phyloP scores from a whole-genome alignment of 2,797 vertebrate genomes.

The Pygocentrus nattereri region DNA sequence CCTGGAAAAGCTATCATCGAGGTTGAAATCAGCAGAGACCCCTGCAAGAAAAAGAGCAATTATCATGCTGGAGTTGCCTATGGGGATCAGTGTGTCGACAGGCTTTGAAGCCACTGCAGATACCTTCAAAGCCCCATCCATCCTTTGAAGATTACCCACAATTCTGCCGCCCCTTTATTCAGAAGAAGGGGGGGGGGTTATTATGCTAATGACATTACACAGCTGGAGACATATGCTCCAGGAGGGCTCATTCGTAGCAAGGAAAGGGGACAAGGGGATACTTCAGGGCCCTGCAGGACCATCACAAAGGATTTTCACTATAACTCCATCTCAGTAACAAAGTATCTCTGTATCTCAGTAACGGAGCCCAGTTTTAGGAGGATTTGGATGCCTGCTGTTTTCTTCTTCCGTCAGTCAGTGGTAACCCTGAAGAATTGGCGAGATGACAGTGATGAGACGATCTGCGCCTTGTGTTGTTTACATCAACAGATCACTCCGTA shows the following conservation, averaged over 20 bases:
- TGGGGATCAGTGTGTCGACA: constrained; percentile 64
- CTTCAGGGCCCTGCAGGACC: background rate
- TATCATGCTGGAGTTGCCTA: constrained; percentile 51
- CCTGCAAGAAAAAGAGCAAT: constrained; percentile 42
- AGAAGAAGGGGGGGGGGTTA: constrained; percentile 61
- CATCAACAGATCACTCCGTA: constrained; percentile 14
- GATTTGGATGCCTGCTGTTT: background rate
- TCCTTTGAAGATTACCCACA: constrained; percentile 76
- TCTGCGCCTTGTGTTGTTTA: constrained; percentile 3
- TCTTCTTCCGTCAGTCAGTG: background rate
- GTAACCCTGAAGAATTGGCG: background rate
- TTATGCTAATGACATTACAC: constrained; percentile 61
- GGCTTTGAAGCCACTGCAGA: constrained; percentile 77
- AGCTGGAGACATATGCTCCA: constrained; percentile 26
- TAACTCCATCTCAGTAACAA: too few species aligned
- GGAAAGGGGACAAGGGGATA: constrained; percentile 23
- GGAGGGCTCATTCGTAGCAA: constrained; percentile 9
- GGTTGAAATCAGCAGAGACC: constrained; percentile 37
- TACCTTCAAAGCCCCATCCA: constrained; percentile 78
- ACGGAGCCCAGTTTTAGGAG: background rate
- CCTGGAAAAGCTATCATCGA: background rate
- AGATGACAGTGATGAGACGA: background rate
- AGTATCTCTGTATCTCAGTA: background rate
- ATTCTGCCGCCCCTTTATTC: constrained; percentile 70
- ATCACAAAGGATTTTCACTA: background rate